Evolutionary conservation across 2,888 invertebrate genomes (phyloP), one percentile per base, ranked within the genome.

Genomic region (Sthenelais limicola): DNA sequence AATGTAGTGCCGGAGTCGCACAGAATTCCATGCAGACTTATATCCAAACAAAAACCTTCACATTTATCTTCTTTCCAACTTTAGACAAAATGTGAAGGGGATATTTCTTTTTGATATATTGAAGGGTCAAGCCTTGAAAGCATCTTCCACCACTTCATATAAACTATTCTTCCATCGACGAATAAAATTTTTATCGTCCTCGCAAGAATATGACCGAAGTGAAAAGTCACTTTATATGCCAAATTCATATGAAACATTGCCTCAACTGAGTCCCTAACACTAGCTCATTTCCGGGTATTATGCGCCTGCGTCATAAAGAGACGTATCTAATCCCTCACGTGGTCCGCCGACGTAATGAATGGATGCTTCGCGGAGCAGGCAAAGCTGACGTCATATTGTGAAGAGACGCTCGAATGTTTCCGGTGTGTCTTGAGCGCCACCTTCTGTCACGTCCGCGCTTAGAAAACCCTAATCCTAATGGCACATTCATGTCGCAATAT

Each of bases 221-320:
- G n/a, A n/a, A n/a, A n/a, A n/a, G n/a, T n/a, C n/a, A n/a, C n/a
- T n/a, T n/a, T n/a, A n/a, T n/a, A n/a, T n/a, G n/a, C n/a, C n/a
- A n/a, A n/a, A n/a, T n/a, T n/a, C n/a, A n/a, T n/a, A 38, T 38
- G 62, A 62, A 62, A 62, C 62, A 58, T 58, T 21, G 62, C 62
- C 43, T 38, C 62, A 24, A 43, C 38, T 43, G 43, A 38, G 62
- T 62, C 24, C 62, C 38, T 43, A 38, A 35, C 43, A 43, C n/a
- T 62, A 62, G 43, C 62, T 62, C 62, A 62, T 62, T 62, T 62
- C 62, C 62, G 38, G 62, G 62, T 62, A 24, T 62, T 62, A 62
- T 62, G 62, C 62, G 62, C 62, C 35, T 62, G 62, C 62, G 62
- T 62, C 62, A 62, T 62, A 62, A 62, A 62, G 62, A 35, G 62